Base-by-base conservation (phyloP, 1,140 invertebrate species). In the Episyrphus balteatus region DNA sequence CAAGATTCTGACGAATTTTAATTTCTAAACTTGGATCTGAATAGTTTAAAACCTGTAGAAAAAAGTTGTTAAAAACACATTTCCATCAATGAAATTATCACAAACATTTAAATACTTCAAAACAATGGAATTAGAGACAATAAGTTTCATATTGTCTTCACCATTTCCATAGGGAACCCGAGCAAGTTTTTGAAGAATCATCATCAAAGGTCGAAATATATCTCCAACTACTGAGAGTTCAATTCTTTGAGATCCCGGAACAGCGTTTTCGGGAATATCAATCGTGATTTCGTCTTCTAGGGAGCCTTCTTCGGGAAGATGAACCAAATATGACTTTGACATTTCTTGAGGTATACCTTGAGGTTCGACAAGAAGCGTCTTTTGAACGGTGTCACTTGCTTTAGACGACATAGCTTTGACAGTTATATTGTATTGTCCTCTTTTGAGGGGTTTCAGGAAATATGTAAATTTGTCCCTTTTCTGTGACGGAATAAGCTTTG, bases 141-240 rank as follows among this genome's bases (percentile, higher is more conserved):
- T 88, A 55, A 90, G 87, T 1, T 93, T 70, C 85, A 96, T 90
- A 55, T 95, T 96, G 66, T 96, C 92, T 73, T 96, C 92, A 12
- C 92, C 91, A 69, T 92, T 95, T 1, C 89, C 91, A 45, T 82
- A 87, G 1, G 92, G 91, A 73, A 93, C 78, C 55, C 73, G 74
- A 10, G 96, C 78, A 3, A 96, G 69, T 51, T 79, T 77, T 13
- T 83, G 79, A 14, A 89, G 62, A 66, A 88, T 85, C 2, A 78
- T 77, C 30, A 90, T 77, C 46, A 81, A 77, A 12, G 84, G 78
- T 11, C 84, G 86, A 36, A 90, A 63, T 37, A 90, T 75, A 68
- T 89, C 86, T 18, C 83, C 83, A 52, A 88, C 81, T 21, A 77
- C 79, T 14, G 83, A 82, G n/a, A 88, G 76, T 67, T 83, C 79